Evolutionary conservation across 2,113 vertebrate genomes (phyloP).

Genomic region (Odocoileus virginianus): DNA sequence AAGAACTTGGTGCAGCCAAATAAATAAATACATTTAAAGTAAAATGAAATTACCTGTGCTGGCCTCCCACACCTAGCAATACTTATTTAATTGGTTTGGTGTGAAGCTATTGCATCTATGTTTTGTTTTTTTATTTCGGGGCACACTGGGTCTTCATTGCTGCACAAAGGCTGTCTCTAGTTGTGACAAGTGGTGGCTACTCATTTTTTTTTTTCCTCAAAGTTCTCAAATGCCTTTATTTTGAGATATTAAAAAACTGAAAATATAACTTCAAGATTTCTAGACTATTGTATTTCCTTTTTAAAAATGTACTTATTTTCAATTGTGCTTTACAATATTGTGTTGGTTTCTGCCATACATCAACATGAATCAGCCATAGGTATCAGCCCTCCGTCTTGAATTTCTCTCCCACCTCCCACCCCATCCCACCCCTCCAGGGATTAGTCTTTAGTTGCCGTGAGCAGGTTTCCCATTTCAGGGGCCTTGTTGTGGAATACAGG

Average conservation of each 20-base stretch:
- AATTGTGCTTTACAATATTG: neutral
- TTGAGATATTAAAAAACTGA: neutral
- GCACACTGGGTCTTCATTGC: neutral
- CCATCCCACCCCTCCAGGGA: neutral
- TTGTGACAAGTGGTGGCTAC: neutral
- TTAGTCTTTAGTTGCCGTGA: neutral
- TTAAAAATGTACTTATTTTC: neutral
- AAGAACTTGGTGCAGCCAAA: neutral
- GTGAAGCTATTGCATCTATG: neutral
- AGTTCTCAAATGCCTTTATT: neutral
- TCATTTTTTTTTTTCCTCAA: neutral
- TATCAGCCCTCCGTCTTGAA: neutral
- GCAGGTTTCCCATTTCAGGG: neutral
- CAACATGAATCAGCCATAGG: neutral
- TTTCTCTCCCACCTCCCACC: neutral
- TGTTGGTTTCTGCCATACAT: neutral
- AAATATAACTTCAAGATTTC: neutral
- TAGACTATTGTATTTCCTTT: neutral
- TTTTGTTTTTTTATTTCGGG: neutral
- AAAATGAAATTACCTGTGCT: neutral
- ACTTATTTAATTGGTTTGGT: neutral
- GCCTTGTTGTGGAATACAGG: neutral
- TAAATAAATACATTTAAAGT: neutral
- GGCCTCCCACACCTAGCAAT: too few species aligned
- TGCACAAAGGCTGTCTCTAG: neutral